These are phyloP conservation scores for Pungitius pungitius DNA, from an alignment of 2,113 vertebrate genomes.

Conservation along the genomic window DNA sequence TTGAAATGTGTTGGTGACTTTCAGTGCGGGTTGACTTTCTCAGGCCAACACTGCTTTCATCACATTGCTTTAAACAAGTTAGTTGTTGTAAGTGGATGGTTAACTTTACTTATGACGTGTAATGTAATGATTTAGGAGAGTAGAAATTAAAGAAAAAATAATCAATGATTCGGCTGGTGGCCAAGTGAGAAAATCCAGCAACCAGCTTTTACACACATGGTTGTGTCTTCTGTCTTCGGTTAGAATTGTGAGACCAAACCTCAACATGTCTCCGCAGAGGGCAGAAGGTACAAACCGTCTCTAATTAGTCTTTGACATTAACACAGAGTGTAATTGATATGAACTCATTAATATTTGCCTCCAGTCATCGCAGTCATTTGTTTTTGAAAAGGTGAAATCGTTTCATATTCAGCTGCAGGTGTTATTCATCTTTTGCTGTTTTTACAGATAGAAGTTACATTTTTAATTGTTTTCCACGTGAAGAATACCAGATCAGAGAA, in stretches of 20 bases:
- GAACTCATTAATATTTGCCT: background rate
- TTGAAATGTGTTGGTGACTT: background rate
- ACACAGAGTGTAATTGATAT: background rate
- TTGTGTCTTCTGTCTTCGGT: background rate
- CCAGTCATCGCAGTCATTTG: background rate
- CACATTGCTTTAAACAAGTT: background rate
- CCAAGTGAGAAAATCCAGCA: background rate
- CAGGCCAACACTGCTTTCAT: background rate
- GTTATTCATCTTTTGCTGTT: background rate
- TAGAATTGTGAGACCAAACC: background rate
- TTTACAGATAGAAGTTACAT: background rate
- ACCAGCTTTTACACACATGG: background rate
- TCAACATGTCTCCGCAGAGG: background rate
- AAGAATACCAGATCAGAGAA: background rate
- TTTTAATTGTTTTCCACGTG: background rate
- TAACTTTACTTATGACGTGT: background rate
- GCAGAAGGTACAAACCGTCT: background rate
- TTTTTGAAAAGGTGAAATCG: background rate
- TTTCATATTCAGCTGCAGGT: background rate
- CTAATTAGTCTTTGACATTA: slow-evolving; percentile 5
- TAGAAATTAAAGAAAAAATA: background rate
- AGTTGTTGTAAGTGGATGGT: background rate
- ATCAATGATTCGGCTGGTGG: background rate
- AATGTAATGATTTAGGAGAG: too few relatives aligned
- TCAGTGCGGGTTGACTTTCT: background rate